Evolutionary conservation across 2,797 vertebrate genomes (phyloP).

Genomic region (Mastacembelus armatus): DNA sequence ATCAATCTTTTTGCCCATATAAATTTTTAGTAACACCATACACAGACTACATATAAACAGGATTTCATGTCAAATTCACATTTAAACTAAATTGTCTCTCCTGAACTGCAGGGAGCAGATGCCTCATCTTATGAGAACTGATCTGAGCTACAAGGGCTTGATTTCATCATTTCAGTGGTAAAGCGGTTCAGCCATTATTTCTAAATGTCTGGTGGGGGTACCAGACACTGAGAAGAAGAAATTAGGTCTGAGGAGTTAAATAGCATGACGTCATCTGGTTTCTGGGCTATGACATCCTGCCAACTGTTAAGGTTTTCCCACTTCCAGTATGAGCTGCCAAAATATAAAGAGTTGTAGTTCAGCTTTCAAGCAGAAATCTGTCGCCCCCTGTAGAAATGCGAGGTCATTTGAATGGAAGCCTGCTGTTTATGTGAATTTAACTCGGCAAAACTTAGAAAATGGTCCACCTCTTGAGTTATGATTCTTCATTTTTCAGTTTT

Average conservation of each 20-base stretch:
- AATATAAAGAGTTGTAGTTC: constrained; percentile 41
- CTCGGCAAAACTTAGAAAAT: constrained; percentile 6
- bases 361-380: constrained; percentile 38
- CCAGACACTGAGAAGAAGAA: constrained; percentile 58
- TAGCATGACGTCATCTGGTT: constrained; percentile 71
- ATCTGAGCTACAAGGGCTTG: constrained; percentile 15
- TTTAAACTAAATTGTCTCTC: constrained; percentile 5
- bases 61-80: constrained; percentile 8
- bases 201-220: constrained; percentile 62
- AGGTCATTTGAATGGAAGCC: constrained; percentile 18
- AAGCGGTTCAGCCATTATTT: constrained; percentile 62
- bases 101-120: constrained; percentile 27
- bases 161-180: constrained; percentile 56
- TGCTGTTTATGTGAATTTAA: constrained; percentile 22
- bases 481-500: constrained; percentile 44
- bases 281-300: constrained; percentile 64
- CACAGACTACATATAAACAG: too few species aligned
- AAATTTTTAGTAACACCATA: constrained; percentile 7
- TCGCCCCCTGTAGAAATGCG: constrained; percentile 51
- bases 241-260: constrained; percentile 62
- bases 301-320: constrained; percentile 68
- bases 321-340: constrained; percentile 66
- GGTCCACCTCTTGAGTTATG: constrained; percentile 22
- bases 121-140: constrained; percentile 29
- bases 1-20: not conserved